These are phyloP conservation scores for Kradibia gibbosae DNA, from an alignment of 1,140 invertebrate genomes.

Conservation along the genomic window DNA sequence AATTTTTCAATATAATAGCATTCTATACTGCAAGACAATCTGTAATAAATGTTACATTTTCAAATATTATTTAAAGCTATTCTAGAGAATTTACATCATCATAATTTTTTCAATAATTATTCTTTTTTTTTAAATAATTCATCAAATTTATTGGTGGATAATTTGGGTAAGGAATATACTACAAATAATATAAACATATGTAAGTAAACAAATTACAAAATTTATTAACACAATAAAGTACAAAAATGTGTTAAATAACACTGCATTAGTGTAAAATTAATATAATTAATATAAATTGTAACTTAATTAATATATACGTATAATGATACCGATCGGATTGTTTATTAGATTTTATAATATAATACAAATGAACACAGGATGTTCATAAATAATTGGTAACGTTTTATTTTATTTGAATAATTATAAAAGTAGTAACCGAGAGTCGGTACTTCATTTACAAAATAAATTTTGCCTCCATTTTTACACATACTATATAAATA, in stretches of 20 bases:
- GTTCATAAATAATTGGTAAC: background rate
- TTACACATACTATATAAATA: background rate
- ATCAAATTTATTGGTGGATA: too few species aligned
- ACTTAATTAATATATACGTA: background rate
- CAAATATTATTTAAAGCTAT: too few species aligned
- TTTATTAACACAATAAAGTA: slow-evolving; percentile 31
- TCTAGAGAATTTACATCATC: too few species aligned
- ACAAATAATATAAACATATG: background rate
- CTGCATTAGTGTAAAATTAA: background rate
- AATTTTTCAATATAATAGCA: too few species aligned
- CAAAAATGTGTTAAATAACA: background rate
- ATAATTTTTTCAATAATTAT: too few species aligned
- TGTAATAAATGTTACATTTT: too few species aligned
- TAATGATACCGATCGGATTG: background rate
- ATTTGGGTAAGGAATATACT: background rate
- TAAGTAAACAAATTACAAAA: slow-evolving; percentile 29
- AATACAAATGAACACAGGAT: background rate
- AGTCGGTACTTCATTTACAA: background rate
- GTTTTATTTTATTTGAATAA: background rate
- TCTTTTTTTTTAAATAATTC: too few species aligned
- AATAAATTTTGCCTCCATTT: background rate
- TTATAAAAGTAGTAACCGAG: background rate
- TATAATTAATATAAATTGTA: background rate
- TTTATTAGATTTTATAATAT: background rate
- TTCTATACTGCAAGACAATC: too few species aligned